These are phyloP conservation scores for Heliocidaris erythrogramma DNA, from an alignment of 35 echinoderm and acorn worm genomes.

Conservation along the genomic window DNA sequence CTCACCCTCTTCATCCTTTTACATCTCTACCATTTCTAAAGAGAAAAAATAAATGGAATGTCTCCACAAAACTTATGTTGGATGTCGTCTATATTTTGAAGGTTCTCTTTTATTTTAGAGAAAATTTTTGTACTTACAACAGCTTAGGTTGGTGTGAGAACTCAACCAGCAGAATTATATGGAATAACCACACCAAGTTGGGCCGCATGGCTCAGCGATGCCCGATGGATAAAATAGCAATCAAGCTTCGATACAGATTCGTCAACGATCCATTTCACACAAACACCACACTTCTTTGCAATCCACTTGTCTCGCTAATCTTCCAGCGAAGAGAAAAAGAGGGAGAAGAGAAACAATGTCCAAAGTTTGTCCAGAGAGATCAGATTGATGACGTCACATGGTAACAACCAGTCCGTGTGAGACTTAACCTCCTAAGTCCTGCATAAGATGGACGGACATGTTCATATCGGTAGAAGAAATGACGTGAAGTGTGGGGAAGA, in stretches of 20 bases:
- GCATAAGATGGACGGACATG: conserved; percentile 1
- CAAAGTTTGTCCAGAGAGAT: background rate
- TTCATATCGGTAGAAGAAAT: conserved; percentile 10
- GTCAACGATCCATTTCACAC: conserved; percentile 9
- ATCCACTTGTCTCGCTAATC: background rate
- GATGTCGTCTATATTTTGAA: background rate
- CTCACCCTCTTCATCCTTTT: too few relatives aligned
- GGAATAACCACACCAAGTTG: conserved; percentile 31
- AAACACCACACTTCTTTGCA: background rate
- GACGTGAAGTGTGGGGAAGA: background rate
- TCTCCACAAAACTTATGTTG: too few relatives aligned
- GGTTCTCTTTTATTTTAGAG: background rate
- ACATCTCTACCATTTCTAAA: too few relatives aligned
- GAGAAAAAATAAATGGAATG: too few relatives aligned
- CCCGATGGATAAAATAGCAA: conserved; percentile 4
- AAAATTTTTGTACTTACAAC: background rate
- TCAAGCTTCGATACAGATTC: background rate
- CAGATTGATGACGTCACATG: background rate
- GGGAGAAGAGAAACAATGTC: background rate
- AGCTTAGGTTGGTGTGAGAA: conserved; percentile 32
- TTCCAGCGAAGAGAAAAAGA: background rate
- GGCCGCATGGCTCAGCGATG: conserved; percentile 25
- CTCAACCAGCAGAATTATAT: conserved; percentile 7
- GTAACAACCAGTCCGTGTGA: background rate
- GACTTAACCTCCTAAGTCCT: background rate